Base-by-base conservation (phyloP, 2,888 invertebrate genomes). In the Andricus curvator region DNA sequence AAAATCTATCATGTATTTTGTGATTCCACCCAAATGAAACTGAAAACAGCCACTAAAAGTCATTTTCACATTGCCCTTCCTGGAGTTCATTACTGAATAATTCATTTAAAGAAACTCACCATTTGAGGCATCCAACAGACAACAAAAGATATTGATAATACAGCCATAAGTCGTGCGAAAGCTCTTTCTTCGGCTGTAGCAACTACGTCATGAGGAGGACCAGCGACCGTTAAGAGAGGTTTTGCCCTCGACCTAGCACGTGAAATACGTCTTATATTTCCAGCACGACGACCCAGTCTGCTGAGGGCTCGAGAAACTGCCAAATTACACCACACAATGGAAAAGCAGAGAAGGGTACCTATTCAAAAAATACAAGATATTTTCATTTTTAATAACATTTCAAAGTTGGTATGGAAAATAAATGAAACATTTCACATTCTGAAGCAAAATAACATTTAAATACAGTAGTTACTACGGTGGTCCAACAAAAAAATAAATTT, bases 51-150 rank as follows among this genome's bases (percentile, higher is more conserved):
- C 37, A 37, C 37, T 9, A 37, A 37, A 37, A 37, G 8, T 37
- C 9, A 37, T 37, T 9, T 41, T 41, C 13, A 41, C 41, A 41
- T 41, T 41, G 41, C 41, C 41, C 41, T 51, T 51, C 8, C 4
- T 8, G 8, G 2, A 20, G 51, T n/a, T 70, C 25, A 41, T 44
- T 37, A 13, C 17, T 70, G 70, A 74, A 56, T 51, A 29, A 33
- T 56, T 74, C 29, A 70, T 25, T n/a, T 60, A 51, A 78, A 80
- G 65, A 48, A 74, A 85, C 94, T 94, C 90, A 97, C 97, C 96
- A 97, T 96, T 93, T 97, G 97, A 37, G 97, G 97, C 93, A 97
- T 94, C 97, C 97, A 98, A 93, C 97, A 97, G 66, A 96, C 93
- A 89, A 97, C 96, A 92, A 97, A 97, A 44, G 96, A 95, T 84